Evolutionary conservation across 2,888 invertebrate genomes (phyloP).

Genomic region (Aphrophora alni): DNA sequence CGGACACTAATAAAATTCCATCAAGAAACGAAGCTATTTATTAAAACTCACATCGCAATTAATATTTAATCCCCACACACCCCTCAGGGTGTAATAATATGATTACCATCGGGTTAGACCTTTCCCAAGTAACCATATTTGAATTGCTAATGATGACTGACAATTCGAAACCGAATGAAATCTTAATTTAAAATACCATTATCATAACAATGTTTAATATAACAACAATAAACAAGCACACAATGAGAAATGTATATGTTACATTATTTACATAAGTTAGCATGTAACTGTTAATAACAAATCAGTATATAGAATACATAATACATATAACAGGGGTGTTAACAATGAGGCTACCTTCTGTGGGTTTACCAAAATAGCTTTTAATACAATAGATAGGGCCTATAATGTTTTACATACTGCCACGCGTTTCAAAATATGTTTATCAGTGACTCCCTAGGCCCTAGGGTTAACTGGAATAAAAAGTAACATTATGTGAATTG

Average conservation of each 20-base stretch:
- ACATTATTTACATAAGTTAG: neutral
- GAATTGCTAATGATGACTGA: neutral
- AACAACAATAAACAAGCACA: neutral
- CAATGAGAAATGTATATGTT: neutral
- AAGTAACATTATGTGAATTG: neutral
- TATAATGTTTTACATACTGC: neutral
- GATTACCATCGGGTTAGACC: neutral
- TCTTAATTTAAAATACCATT: constrained; percentile 9
- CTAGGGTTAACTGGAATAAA: neutral
- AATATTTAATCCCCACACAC: too few species aligned
- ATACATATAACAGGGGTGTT: neutral
- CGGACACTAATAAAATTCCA: too few species aligned
- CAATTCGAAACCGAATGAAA: neutral
- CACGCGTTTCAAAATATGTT: neutral
- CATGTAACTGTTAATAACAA: neutral
- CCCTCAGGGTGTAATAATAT: neutral
- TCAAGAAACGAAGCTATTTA: too few species aligned
- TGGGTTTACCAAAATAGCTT: neutral
- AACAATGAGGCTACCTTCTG: neutral
- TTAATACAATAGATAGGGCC: neutral
- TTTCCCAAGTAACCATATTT: neutral
- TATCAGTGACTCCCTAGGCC: neutral
- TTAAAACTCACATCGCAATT: too few species aligned
- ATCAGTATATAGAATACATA: neutral
- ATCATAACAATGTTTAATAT: constrained; percentile 2